Evolutionary conservation across 2,888 invertebrate genomes (phyloP), one percentile per base, ranked within the genome.

Genomic region (Apamea sordens): DNA sequence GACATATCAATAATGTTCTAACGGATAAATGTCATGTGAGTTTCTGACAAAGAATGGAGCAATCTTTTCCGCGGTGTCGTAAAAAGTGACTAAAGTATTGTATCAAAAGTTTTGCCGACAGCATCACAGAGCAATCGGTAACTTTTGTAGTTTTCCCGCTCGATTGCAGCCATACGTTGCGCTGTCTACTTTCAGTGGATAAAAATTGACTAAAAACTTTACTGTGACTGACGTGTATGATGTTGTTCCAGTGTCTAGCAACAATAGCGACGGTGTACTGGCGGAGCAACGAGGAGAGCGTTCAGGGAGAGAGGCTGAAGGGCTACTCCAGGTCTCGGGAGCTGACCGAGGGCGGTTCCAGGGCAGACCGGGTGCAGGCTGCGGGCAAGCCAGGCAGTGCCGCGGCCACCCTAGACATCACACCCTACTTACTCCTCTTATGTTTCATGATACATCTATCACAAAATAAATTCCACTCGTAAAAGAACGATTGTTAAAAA

Each of bases 261-360:
- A 98, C 98, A 90, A 98, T 99, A 94, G 98, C 98, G 78, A 98
- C 98, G 61, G 98, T 99, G 68, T 99, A 99, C 95, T 98, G 98
- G 98, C 97, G 98, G 89, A 98, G 98, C 94, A 98, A 99, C 95
- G 99, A 99, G 94, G 98, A 98, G 94, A 98, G 98, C 92, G 98
- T 98, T 73, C 98, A 98, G 94, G 98, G 98, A 59, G 97, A 98
- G 89, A 97, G 98, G 90, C 97, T 98, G 91, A 98, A 98, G 92
- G 98, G 98, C 74, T 98, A 98, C 86, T 98, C 98, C 70, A 98
- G 98, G 93, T 98, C 98, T 87, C 97, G 98, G 80, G 98, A 98
- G 93, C 98, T 98, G 77, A 97, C 97, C 13, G 97, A 97, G 82
- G 97, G 98, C 76, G 92, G 93, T 7, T 98, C 98, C 87, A 97